These are phyloP conservation scores for Channallabes apus DNA, from an alignment of 2,797 vertebrate genomes.

Conservation along the genomic window DNA sequence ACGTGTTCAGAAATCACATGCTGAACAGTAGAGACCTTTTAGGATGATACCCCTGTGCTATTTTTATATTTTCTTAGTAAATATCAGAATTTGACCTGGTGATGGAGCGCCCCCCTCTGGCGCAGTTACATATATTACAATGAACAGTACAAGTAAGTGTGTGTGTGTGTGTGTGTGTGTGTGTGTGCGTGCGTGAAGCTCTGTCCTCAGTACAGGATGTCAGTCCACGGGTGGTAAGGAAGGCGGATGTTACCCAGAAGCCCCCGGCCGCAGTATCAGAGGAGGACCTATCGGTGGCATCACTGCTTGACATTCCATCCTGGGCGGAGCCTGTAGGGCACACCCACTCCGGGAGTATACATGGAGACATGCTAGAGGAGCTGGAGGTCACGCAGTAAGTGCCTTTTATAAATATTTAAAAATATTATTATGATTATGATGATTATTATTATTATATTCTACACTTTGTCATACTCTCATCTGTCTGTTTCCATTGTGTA, in stretches of 20 bases:
- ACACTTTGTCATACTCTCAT: not conserved
- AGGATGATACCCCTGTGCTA: not conserved
- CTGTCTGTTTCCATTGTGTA: not conserved
- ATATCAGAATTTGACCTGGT: not conserved
- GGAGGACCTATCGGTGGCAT: constrained; percentile 90
- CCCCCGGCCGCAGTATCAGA: constrained; percentile 93
- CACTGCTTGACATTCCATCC: constrained; percentile 83
- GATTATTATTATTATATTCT: constrained; percentile 7
- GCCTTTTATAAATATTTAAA: not conserved
- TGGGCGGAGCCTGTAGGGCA: constrained; percentile 82
- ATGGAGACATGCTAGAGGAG: constrained; percentile 85
- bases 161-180: not conserved
- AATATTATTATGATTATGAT: not conserved
- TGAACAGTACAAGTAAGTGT: not conserved
- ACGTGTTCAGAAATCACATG: not conserved
- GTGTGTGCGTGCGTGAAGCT: constrained; percentile 71
- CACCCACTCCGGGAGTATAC: constrained; percentile 79
- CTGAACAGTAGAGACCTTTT: not conserved
- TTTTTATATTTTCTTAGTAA: not conserved
- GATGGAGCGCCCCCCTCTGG: not conserved
- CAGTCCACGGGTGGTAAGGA: constrained; percentile 75
- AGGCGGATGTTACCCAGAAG: constrained; percentile 70
- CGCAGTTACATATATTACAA: not conserved
- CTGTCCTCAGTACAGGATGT: constrained; percentile 88
- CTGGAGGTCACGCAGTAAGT: constrained; percentile 76